Conservation (phyloP, 2,888 invertebrate genomes). For the Drosophila mercatorum region DNA sequence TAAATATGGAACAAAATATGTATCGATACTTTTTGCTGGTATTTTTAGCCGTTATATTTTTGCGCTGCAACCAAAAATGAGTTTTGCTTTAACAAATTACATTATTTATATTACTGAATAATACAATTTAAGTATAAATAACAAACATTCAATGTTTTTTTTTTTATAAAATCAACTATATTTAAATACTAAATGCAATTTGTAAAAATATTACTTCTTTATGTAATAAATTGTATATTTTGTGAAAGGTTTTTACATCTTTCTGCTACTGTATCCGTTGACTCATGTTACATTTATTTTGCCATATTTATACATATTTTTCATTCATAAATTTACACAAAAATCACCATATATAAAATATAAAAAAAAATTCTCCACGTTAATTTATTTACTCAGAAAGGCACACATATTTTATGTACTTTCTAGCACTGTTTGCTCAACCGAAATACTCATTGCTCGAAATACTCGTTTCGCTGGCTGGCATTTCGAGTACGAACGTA, state of each 20-base stretch:
- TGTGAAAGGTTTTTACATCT: too few species aligned
- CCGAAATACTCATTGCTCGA: constrained; percentile 16
- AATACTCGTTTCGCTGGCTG: constrained; percentile 14
- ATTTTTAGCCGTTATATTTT: background rate
- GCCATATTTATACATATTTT: background rate
- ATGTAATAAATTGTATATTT: too few species aligned
- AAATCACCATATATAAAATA: background rate
- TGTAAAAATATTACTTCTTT: too few species aligned
- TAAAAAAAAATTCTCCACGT: background rate
- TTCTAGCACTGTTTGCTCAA: constrained; percentile 23
- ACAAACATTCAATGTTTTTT: background rate
- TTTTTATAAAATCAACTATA: background rate
- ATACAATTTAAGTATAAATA: background rate
- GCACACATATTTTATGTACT: background rate
- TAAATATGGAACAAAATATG: background rate
- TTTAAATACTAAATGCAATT: background rate
- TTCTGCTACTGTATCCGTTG: too few species aligned
- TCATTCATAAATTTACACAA: background rate
- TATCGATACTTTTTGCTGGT: background rate
- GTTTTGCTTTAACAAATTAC: background rate
- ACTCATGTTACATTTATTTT: too few species aligned
- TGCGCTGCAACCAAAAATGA: background rate
- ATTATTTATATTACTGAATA: too few species aligned
- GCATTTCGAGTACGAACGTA: constrained; percentile 17
- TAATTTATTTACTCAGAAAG: background rate